Percentiles rank a stretch among this genome's conserved stretches.
Evolutionary conservation across 1,140 invertebrate genomes (phyloP).

Genomic region (Acromyrmex charruanus): DNA sequence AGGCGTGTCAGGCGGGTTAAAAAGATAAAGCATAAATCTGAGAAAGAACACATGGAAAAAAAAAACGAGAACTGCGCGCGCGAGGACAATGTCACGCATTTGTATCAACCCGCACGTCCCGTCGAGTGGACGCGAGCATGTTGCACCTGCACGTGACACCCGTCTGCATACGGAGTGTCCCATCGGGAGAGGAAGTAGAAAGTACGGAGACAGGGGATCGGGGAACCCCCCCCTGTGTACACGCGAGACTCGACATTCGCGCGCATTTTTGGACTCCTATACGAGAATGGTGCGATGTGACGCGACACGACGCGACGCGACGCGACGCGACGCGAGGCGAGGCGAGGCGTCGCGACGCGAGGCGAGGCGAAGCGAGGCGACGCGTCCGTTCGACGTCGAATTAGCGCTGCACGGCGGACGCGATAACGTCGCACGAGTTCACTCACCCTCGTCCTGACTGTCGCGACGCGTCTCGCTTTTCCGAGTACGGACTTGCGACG

Average conservation of each 20-base stretch:
- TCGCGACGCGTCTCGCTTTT: slow-evolving; percentile 40
- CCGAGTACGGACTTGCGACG: slow-evolving; percentile 28
- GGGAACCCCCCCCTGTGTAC: background rate
- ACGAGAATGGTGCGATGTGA: slow-evolving; percentile 32
- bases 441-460: slow-evolving; percentile 50
- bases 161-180: slow-evolving; percentile 25
- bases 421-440: slow-evolving; percentile 66
- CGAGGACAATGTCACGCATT: slow-evolving; percentile 27
- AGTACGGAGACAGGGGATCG: background rate
- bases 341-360: slow-evolving; percentile 15
- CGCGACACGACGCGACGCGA: background rate
- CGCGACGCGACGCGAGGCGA: background rate
- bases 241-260: slow-evolving; percentile 15
- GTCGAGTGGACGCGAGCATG: slow-evolving; percentile 24
- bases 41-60: background rate
- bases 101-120: slow-evolving; percentile 35
- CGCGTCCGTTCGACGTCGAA: slow-evolving; percentile 68
- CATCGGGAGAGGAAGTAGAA: slow-evolving; percentile 20
- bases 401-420: slow-evolving; percentile 57
- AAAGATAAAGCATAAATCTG: slow-evolving; percentile 1
- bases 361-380: slow-evolving; percentile 42
- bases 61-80: background rate
- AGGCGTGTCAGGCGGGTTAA: background rate
- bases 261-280: slow-evolving; percentile 45
- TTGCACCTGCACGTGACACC: slow-evolving; percentile 26